Conservation (phyloP, 2,113 vertebrate species). For the Dicaeum eximium region DNA sequence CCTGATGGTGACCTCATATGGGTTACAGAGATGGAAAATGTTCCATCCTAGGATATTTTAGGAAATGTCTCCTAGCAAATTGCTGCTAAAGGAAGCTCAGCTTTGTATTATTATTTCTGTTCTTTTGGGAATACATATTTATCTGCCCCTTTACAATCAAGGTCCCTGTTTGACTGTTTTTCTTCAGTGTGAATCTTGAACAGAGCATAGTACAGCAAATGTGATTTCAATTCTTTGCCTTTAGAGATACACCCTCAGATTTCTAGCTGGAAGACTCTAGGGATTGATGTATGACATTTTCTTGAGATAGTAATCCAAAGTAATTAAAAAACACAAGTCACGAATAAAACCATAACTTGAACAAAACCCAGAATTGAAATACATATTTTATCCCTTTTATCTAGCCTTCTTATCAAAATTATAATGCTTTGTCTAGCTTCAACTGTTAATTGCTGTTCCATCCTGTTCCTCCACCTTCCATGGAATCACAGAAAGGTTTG, state of each 20-base stretch:
- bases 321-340: not conserved
- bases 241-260: not conserved
- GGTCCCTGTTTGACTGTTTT: not conserved
- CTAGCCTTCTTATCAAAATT: not conserved
- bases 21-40: not conserved
- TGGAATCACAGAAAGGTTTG: not conserved
- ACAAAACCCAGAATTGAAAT: not conserved
- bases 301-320: not conserved
- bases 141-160: not conserved
- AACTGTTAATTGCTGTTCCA: not conserved
- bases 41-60: not conserved
- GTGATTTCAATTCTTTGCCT: not conserved
- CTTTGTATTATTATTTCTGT: not conserved
- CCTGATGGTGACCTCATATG: too few relatives aligned
- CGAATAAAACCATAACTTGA: not conserved
- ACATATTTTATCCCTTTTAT: not conserved
- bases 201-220: not conserved
- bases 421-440: not conserved
- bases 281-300: not conserved
- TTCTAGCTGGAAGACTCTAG: not conserved
- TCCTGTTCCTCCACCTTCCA: fast-evolving
- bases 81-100: not conserved
- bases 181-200: not conserved
- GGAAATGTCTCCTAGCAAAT: not conserved
- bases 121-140: not conserved